Evolutionary conservation across 2,113 vertebrate genomes (phyloP).

Genomic region (Glareola pratincola): DNA sequence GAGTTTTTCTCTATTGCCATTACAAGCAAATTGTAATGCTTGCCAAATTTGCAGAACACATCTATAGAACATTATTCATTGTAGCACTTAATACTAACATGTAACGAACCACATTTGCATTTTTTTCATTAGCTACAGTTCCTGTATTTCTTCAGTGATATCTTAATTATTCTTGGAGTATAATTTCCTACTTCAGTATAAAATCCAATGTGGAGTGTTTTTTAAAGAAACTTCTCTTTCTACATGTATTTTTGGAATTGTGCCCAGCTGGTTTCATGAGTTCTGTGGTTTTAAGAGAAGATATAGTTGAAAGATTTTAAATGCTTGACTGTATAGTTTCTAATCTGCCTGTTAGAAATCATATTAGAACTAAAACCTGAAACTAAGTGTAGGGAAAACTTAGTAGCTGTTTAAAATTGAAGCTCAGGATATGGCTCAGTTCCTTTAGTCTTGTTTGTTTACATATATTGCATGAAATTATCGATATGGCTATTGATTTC

Average conservation of each 20-base stretch:
- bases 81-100: constrained; percentile 47
- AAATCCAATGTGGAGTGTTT: neutral
- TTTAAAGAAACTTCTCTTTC: neutral
- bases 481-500: neutral
- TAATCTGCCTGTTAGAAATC: neutral
- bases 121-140: constrained; percentile 71
- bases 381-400: neutral
- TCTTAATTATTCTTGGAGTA: constrained; percentile 37
- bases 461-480: neutral
- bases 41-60: constrained; percentile 52
- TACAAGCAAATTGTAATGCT: constrained; percentile 58
- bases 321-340: neutral
- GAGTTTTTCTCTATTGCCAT: constrained; percentile 51
- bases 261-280: neutral
- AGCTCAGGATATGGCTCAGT: neutral
- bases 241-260: neutral
- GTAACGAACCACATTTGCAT: constrained; percentile 62
- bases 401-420: neutral
- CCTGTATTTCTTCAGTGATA: constrained; percentile 36
- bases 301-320: neutral
- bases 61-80: constrained; percentile 49
- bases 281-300: neutral
- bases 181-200: neutral
- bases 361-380: neutral
- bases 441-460: neutral